A percentile compares a stretch with the other conserved stretches of the same genome.
phyloP scores from a whole-genome alignment of 2,888 invertebrate genomes.

The Dermolepida albohirtum region DNA sequence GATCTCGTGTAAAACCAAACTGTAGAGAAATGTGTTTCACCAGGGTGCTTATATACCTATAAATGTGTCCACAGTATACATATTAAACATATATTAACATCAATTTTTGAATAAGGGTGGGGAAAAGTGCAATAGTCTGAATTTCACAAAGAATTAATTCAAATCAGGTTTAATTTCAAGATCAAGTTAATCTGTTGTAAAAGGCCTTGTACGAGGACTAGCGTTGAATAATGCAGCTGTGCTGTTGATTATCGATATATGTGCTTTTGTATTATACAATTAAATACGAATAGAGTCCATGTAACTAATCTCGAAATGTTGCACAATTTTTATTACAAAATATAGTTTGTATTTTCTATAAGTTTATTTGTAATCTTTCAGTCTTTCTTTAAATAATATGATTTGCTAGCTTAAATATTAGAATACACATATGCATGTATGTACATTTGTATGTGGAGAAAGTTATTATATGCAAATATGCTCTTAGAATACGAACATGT shows the following conservation, averaged over 20 bases:
- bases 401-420: too few species aligned
- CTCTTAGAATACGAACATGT: too few species aligned
- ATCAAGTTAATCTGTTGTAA: conserved; percentile 7
- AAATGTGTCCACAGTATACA: too few species aligned
- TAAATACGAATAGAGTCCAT: too few species aligned
- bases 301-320: too few species aligned
- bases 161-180: conserved; percentile 8
- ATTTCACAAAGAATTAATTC: conserved; percentile 18
- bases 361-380: too few species aligned
- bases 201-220: background rate
- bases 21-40: background rate
- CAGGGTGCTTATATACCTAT: background rate
- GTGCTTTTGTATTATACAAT: conserved; percentile 1
- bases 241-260: background rate
- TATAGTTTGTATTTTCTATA: too few species aligned
- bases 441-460: too few species aligned
- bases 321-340: too few species aligned
- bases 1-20: conserved; percentile 1
- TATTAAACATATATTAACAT: background rate
- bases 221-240: conserved; percentile 1
- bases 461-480: too few species aligned
- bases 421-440: too few species aligned
- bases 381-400: too few species aligned
- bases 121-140: background rate
- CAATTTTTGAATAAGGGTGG: background rate